These are phyloP conservation scores for Gymnarchus niloticus DNA, from an alignment of 2,113 vertebrate species.

Conservation along the genomic window DNA sequence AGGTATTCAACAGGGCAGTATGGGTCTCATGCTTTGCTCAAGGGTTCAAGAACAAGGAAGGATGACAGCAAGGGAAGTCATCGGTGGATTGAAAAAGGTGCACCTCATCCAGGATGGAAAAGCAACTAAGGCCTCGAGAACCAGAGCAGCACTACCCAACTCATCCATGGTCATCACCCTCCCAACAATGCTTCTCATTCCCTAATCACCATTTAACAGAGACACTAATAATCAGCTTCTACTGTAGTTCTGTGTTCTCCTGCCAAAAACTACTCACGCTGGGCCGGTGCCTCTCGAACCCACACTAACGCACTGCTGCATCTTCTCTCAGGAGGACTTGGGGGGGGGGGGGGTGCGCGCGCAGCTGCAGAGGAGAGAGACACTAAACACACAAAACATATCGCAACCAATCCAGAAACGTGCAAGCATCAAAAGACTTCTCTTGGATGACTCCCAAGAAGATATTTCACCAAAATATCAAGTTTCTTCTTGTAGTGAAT, in stretches of 20 bases:
- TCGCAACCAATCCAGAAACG: conserved; percentile 31
- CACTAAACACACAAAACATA: conserved; percentile 32
- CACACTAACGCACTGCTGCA: neutral
- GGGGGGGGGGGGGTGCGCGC: neutral
- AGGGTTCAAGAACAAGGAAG: no score
- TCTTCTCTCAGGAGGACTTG: neutral
- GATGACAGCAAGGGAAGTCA: neutral
- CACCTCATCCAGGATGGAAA: neutral
- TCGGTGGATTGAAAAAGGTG: neutral
- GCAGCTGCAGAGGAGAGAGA: neutral
- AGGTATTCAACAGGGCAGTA: no score
- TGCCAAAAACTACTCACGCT: neutral
- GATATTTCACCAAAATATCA: conserved; percentile 46
- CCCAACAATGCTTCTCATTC: no score
- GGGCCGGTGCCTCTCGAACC: neutral
- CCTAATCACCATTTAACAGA: no score
- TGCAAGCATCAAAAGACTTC: conserved; percentile 39
- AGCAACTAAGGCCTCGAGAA: neutral
- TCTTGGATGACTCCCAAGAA: conserved; percentile 41
- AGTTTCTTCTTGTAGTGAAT: conserved; percentile 51
- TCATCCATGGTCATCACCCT: no score
- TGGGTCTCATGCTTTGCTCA: no score
- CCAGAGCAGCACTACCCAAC: neutral
- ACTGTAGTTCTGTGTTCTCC: neutral
- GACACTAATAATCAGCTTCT: neutral